Evolutionary conservation across 2,797 vertebrate genomes (phyloP), one percentile per base, ranked within the genome.

Genomic region (Sebastes minor): DNA sequence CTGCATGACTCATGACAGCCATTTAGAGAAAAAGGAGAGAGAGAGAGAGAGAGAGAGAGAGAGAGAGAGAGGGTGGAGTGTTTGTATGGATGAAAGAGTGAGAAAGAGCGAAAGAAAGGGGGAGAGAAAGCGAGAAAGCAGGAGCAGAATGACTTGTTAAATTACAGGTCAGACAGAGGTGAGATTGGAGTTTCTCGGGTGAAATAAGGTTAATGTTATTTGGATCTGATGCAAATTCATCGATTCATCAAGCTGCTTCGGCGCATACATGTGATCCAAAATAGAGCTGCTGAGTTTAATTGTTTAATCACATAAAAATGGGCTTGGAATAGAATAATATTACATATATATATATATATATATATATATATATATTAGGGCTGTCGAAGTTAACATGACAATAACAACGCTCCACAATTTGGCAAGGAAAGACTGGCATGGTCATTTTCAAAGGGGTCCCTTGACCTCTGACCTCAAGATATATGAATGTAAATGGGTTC

Each of bases 1-100:
- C 89, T 79, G 77, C 84, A 82, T 91, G 92, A 94, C 86, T 94
- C 90, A 92, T 87, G 87, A 60, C 81, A 86, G 84, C 74, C 86
- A 91, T 92, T 93, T 85, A 77, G 80, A 65, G 65, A 81, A 68
- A 59, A 28, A 3, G 42, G 76, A 25, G 22, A 5, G 27, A 8
- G 25, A 20, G 59, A 32, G 35, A 56, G 72, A 1, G 27, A 35
- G 42, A 67, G 38, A 63, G 69, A 55, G 23, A 38, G 62, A 78
- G 42, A 55, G 23, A 33, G 55, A 78, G 53, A 49, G 63, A 27
- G n/a, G 32, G 27, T 16, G 32, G 56, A 33, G 73, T 61, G 64
- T 78, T 75, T 66, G 57, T 74, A 49, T 23, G 78, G 77, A 77
- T 32, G 74, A 76, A 53, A 18, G 69, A 79, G 49, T 3, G 49